These are phyloP conservation scores for Machimus atricapillus DNA, from an alignment of 2,888 invertebrate species.

Conservation along the genomic window DNA sequence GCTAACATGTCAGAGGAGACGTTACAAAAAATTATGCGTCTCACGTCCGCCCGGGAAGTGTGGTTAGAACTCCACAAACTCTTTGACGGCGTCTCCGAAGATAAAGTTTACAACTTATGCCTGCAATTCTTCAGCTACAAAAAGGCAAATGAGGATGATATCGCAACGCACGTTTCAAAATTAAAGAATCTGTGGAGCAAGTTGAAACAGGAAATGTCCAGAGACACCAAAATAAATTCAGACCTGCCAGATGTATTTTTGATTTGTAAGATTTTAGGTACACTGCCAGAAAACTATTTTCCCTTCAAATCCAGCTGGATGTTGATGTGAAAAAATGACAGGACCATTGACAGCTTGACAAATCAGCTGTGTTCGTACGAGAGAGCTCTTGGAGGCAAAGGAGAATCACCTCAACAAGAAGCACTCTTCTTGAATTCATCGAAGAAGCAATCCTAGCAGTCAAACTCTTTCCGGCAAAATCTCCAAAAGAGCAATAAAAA, in stretches of 20 bases:
- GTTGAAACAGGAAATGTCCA: conserved; percentile 50
- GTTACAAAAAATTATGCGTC: conserved; percentile 56
- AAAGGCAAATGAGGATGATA: conserved; percentile 52
- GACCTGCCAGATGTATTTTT: conserved; percentile 50
- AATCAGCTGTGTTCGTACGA: conserved; percentile 32
- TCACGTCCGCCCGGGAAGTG: conserved; percentile 52
- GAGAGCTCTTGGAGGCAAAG: too few relatives aligned
- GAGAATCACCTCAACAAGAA: too few relatives aligned
- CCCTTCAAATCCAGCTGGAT: conserved; percentile 51
- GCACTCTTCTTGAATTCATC: too few relatives aligned
- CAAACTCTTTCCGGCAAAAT: too few relatives aligned
- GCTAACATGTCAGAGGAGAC: conserved; percentile 53
- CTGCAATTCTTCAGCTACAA: conserved; percentile 53
- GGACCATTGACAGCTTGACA: conserved; percentile 10
- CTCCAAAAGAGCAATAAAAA: conserved; percentile 27
- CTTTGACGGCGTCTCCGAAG: conserved; percentile 53
- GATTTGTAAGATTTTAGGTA: conserved; percentile 51
- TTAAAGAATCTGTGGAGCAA: conserved; percentile 51
- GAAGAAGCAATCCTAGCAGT: too few relatives aligned
- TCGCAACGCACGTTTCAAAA: conserved; percentile 52
- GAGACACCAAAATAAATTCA: conserved; percentile 48
- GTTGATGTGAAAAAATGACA: conserved; percentile 50
- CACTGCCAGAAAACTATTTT: conserved; percentile 48
- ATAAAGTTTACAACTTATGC: conserved; percentile 55
- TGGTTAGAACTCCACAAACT: conserved; percentile 51